Percentiles rank a stretch among this genome's conserved stretches.
Conservation (phyloP, 2,113 vertebrate species). For the Patagioenas fasciata region DNA sequence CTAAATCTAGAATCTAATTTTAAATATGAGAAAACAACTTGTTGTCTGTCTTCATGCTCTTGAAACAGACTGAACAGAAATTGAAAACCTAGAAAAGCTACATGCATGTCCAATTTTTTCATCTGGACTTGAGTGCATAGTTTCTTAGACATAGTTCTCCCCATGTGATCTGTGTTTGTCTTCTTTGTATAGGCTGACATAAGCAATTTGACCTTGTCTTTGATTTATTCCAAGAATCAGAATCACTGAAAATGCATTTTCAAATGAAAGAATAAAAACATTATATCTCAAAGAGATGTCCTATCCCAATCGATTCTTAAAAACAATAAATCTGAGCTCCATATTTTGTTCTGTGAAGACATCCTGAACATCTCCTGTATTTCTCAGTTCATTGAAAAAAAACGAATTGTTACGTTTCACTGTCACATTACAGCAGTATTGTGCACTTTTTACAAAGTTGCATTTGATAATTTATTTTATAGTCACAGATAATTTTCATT, state of each 20-base stretch:
- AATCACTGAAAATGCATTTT: neutral
- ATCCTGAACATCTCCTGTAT: neutral
- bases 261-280: neutral
- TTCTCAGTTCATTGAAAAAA: neutral
- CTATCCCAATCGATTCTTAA: neutral
- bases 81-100: neutral
- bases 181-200: neutral
- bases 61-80: neutral
- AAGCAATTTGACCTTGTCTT: neutral
- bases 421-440: neutral
- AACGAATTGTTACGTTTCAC: neutral
- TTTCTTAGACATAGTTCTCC: neutral
- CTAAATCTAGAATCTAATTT: neutral
- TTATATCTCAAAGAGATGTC: neutral
- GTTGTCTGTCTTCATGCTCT: neutral
- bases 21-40: neutral
- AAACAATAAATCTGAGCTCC: neutral
- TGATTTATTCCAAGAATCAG: neutral
- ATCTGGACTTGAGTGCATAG: neutral
- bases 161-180: neutral
- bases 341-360: neutral
- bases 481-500: neutral
- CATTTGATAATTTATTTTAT: neutral
- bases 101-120: neutral
- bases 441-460: neutral